A percentile compares a stretch with the other conserved stretches of the same genome.
Conservation (phyloP, 2,113 vertebrate species). For the Spizaetus ornatus region DNA sequence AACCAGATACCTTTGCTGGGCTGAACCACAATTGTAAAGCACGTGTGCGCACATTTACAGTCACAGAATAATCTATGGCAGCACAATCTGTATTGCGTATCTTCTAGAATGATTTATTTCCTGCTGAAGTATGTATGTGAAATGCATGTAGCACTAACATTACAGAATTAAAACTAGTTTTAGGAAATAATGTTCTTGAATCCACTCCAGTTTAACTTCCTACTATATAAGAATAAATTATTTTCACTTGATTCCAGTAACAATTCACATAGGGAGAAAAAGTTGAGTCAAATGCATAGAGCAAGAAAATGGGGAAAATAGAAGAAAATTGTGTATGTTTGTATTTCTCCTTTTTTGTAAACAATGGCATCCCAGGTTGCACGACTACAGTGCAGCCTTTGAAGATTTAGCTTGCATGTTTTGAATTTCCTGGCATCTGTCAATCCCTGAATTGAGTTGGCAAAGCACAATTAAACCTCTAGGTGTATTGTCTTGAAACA, state of each 20-base stretch:
- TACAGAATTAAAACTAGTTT: background rate
- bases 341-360: background rate
- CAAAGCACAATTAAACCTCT: background rate
- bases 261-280: background rate
- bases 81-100: background rate
- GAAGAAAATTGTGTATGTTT: background rate
- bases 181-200: background rate
- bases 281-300: background rate
- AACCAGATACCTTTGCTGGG: background rate
- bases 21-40: background rate
- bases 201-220: background rate
- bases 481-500: background rate
- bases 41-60: fast-evolving
- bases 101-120: background rate
- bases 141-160: background rate
- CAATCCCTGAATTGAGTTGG: background rate
- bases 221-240: background rate
- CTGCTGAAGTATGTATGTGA: background rate
- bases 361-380: background rate
- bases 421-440: background rate
- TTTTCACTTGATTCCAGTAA: background rate
- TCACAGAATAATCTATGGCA: background rate
- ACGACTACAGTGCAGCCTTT: background rate
- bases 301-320: background rate
- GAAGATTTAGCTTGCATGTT: background rate